These are phyloP conservation scores for Platyura marginata DNA, from an alignment of 1,140 invertebrate species.

Conservation along the genomic window DNA sequence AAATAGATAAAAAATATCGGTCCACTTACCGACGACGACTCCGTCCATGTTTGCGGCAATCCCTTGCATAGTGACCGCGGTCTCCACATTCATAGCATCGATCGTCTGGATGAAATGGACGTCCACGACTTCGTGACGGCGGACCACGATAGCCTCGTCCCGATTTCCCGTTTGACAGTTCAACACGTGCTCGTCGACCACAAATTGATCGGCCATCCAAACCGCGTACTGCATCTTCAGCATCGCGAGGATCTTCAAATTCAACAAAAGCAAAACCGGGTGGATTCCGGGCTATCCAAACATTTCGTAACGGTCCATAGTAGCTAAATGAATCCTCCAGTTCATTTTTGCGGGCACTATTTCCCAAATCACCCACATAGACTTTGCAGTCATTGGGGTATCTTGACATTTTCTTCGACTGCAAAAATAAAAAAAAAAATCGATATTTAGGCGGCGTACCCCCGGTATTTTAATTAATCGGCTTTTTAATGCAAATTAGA, in stretches of 20 bases:
- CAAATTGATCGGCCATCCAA: constrained; percentile 64
- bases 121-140: constrained; percentile 31
- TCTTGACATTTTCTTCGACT: constrained; percentile 38
- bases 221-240: constrained; percentile 70
- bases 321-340: constrained; percentile 86
- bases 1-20: constrained; percentile 10
- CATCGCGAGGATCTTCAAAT: constrained; percentile 79
- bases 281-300: constrained; percentile 54
- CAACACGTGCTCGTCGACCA: constrained; percentile 76
- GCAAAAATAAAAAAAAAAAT: constrained; percentile 4
- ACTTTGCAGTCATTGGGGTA: constrained; percentile 83
- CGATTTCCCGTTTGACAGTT: constrained; percentile 73
- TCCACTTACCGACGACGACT: constrained; percentile 27
- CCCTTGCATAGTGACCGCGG: constrained; percentile 77
- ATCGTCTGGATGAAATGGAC: constrained; percentile 55
- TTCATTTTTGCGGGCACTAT: constrained; percentile 75
- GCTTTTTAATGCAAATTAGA: too few relatives aligned
- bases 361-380: constrained; percentile 87
- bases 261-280: constrained; percentile 78
- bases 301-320: constrained; percentile 83
- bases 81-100: constrained; percentile 88
- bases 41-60: constrained; percentile 48
- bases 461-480: too few relatives aligned
- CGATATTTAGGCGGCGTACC: background rate
- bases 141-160: constrained; percentile 40